Conservation (phyloP, 2,113 vertebrate species). For the Echinops telfairi region DNA sequence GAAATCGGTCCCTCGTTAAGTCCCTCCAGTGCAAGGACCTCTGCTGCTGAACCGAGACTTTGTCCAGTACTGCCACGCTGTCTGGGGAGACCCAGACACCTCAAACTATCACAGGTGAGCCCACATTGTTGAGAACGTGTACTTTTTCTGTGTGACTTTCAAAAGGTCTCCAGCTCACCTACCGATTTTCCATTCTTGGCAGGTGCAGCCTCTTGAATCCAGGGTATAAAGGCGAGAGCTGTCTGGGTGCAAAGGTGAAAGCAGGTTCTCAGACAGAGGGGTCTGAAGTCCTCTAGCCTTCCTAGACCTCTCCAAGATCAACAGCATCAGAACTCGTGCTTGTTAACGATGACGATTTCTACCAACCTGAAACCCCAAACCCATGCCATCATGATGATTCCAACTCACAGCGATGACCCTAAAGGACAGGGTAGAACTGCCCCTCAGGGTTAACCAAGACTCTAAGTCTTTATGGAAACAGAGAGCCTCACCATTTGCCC, state of each 20-base stretch:
- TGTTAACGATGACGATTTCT: neutral
- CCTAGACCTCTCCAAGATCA: neutral
- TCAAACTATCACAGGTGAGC: constrained; percentile 74
- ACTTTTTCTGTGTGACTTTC: neutral
- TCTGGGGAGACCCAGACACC: constrained; percentile 74
- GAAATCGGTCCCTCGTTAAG: neutral
- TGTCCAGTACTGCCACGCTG: constrained; percentile 67
- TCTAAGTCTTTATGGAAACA: too few species aligned
- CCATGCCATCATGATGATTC: too few species aligned
- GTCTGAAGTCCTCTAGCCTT: neutral
- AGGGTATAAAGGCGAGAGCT: constrained; percentile 80
- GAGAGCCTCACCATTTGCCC: too few species aligned
- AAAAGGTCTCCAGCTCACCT: neutral
- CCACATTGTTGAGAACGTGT: neutral
- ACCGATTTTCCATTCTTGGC: neutral
- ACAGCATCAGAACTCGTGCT: neutral
- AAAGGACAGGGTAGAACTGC: too few species aligned
- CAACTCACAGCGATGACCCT: too few species aligned
- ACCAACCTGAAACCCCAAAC: too few species aligned
- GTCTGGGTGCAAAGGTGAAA: constrained; percentile 79
- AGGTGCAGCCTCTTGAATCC: constrained; percentile 80
- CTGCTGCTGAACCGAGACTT: constrained; percentile 78
- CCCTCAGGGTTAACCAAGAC: too few species aligned
- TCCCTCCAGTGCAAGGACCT: constrained; percentile 65
- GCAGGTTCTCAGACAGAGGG: neutral